phyloP scores from a whole-genome alignment of 2,888 invertebrate species.

The Terebella lapidaria region DNA sequence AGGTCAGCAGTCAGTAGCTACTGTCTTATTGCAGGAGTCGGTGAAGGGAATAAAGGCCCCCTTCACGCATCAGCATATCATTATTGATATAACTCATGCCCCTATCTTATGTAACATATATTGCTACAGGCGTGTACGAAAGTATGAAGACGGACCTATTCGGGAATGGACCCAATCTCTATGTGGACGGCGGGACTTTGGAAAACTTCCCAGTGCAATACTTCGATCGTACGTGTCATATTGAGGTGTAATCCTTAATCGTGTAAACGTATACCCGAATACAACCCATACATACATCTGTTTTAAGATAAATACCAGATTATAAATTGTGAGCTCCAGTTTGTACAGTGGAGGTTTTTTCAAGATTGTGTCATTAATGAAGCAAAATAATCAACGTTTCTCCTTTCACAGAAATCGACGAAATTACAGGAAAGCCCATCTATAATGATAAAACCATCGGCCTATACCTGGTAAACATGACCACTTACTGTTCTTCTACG shows the following conservation, averaged over 20 bases:
- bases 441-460: slow-evolving; percentile 20
- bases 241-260: too few relatives aligned
- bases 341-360: too few relatives aligned
- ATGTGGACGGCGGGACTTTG: slow-evolving; percentile 27
- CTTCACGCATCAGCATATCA: too few relatives aligned
- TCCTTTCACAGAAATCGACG: not conserved
- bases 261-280: too few relatives aligned
- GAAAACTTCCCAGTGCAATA: slow-evolving; percentile 28
- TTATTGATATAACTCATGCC: too few relatives aligned
- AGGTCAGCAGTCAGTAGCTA: slow-evolving; percentile 11
- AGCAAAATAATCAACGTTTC: too few relatives aligned
- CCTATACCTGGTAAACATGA: slow-evolving; percentile 23
- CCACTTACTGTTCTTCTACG: not conserved
- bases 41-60: not conserved
- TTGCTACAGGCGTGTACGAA: slow-evolving; percentile 24
- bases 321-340: not conserved
- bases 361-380: too few relatives aligned
- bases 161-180: slow-evolving; percentile 17
- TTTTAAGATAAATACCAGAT: not conserved
- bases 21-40: not conserved
- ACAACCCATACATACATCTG: too few relatives aligned
- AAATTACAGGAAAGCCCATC: slow-evolving; percentile 4
- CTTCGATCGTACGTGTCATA: slow-evolving; percentile 22
- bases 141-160: slow-evolving; percentile 20
- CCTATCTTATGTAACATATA: too few relatives aligned